These are phyloP conservation scores for Torymus aiolomorphi DNA, from an alignment of 2,888 invertebrate genomes.

Conservation along the genomic window DNA sequence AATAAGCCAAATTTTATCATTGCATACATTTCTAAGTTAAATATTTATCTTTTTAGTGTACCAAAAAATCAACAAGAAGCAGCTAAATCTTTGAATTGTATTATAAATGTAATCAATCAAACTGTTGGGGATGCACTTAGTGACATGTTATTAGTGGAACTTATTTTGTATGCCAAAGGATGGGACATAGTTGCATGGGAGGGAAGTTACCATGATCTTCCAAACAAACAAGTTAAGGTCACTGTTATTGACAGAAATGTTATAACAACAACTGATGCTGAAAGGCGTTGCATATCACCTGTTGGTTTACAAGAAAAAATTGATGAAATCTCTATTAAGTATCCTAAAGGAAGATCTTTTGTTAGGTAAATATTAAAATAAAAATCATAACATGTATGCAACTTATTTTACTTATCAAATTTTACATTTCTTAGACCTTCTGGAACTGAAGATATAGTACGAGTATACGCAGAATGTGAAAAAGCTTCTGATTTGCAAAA, in stretches of 20 bases:
- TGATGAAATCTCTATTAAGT: conserved; percentile 82
- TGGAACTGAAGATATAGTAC: conserved; percentile 97
- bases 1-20: too few relatives aligned
- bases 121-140: conserved; percentile 98
- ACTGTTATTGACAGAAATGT: conserved; percentile 90
- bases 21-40: not conserved
- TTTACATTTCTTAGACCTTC: conserved; percentile 83
- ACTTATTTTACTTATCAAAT: conserved; percentile 18
- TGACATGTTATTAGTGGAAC: conserved; percentile 95
- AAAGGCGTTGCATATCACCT: conserved; percentile 88
- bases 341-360: conserved; percentile 88
- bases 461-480: conserved; percentile 96
- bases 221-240: conserved; percentile 92
- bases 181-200: conserved; percentile 90
- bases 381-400: conserved; percentile 1
- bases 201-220: conserved; percentile 88
- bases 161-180: conserved; percentile 88
- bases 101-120: conserved; percentile 93
- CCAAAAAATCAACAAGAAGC: conserved; percentile 70
- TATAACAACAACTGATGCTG: conserved; percentile 92
- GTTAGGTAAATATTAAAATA: conserved; percentile 80
- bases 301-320: conserved; percentile 89
- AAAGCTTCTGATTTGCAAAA: conserved; percentile 83
- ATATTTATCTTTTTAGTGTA: conserved; percentile 56
- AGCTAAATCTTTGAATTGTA: conserved; percentile 80